Evolutionary conservation across 2,888 invertebrate species (phyloP).

Genomic region (Leptopilina syphax): DNA sequence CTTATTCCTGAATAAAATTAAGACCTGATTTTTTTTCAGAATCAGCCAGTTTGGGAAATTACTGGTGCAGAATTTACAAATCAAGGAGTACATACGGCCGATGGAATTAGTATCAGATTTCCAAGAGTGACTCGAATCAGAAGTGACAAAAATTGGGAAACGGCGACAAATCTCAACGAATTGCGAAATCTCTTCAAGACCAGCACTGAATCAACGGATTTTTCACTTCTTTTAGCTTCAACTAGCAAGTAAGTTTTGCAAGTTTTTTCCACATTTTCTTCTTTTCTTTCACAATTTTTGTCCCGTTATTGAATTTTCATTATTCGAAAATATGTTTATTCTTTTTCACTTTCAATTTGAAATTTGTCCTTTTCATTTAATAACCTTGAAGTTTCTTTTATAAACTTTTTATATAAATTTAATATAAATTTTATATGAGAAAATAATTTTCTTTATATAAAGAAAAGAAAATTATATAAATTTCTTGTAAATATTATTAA

Average conservation of each 20-base stretch:
- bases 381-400: no score
- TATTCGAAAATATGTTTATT: background rate
- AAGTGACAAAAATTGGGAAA: conserved; percentile 90
- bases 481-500: no score
- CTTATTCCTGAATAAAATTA: no score
- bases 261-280: background rate
- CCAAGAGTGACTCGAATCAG: conserved; percentile 91
- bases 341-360: background rate
- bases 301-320: background rate
- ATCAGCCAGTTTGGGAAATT: conserved; percentile 96
- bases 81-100: conserved; percentile 92
- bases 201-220: conserved; percentile 68
- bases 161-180: conserved; percentile 89
- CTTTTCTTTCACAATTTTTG: background rate
- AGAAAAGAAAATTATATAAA: no score
- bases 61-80: conserved; percentile 90
- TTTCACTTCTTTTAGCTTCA: conserved; percentile 62
- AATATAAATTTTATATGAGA: no score
- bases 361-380: no score
- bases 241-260: conserved; percentile 16
- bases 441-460: no score
- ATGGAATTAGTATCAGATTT: conserved; percentile 95
- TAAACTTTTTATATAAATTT: no score
- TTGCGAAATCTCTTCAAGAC: conserved; percentile 83
- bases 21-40: conserved; percentile 61